A percentile compares a stretch with the other conserved stretches of the same genome.
These are phyloP conservation scores for Epistrophella euchroma DNA, from an alignment of 2,888 invertebrate genomes.

Conservation along the genomic window DNA sequence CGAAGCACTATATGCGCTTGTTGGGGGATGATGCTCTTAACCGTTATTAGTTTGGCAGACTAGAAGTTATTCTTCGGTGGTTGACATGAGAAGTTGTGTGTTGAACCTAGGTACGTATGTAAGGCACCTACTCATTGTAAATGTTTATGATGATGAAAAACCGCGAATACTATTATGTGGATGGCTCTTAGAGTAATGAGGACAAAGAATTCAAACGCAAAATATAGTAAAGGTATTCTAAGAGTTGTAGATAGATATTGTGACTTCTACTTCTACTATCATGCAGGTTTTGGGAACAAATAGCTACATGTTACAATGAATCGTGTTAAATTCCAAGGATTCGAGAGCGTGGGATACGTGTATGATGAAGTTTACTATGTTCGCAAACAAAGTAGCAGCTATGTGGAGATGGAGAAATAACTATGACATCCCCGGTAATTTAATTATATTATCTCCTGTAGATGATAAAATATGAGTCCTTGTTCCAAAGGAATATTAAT, in stretches of 20 bases:
- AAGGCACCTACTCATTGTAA: not conserved
- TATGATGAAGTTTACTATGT: not conserved
- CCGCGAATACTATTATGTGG: conserved; percentile 25
- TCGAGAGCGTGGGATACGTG: not conserved
- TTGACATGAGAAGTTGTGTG: conserved; percentile 34
- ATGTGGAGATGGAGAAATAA: not conserved
- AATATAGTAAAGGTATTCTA: not conserved
- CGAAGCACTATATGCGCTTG: not conserved
- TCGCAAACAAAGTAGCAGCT: not conserved
- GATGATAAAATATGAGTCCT: conserved; percentile 1
- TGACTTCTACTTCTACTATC: not conserved
- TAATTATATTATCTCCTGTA: conserved; percentile 4
- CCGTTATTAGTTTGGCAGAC: conserved; percentile 44
- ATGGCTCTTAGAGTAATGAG: conserved; percentile 40
- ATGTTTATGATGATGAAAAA: conserved; percentile 41
- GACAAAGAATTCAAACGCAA: conserved; percentile 10
- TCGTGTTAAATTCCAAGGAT: not conserved
- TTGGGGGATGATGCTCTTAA: conserved; percentile 21
- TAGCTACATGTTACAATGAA: not conserved
- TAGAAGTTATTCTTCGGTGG: conserved; percentile 31
- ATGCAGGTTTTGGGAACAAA: not conserved
- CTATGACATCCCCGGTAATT: not conserved
- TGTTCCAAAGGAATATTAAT: not conserved
- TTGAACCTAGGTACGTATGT: not conserved
- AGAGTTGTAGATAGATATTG: not conserved